A percentile compares a stretch with the other conserved stretches of the same genome.
These are phyloP conservation scores for Plagiodera versicolora DNA, from an alignment of 2,888 invertebrate genomes.

Conservation along the genomic window DNA sequence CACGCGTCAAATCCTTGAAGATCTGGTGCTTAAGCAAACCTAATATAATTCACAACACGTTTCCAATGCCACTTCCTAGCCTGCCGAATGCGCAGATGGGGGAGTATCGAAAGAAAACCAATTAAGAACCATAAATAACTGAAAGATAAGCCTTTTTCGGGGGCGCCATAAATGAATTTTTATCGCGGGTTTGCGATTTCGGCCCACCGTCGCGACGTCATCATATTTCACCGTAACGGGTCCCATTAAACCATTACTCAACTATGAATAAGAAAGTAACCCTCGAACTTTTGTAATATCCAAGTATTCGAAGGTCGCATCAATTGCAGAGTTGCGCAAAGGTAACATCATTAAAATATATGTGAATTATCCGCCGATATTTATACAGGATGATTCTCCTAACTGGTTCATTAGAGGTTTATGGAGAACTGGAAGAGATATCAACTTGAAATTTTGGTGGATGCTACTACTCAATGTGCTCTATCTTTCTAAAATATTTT, in stretches of 20 bases:
- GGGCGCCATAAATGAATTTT: constrained; percentile 13
- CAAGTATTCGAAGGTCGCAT: constrained; percentile 16
- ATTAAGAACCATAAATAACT: constrained; percentile 11
- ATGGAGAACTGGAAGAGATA: no score
- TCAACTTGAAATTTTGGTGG: no score
- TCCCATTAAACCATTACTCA: constrained; percentile 4
- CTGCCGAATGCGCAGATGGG: neutral
- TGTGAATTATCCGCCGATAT: no score
- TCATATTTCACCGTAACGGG: constrained; percentile 7
- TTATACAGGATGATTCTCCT: no score
- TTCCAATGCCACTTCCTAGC: neutral
- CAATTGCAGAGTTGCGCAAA: constrained; percentile 16
- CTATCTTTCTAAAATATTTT: no score
- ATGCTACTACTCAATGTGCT: no score
- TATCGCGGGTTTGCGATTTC: constrained; percentile 11
- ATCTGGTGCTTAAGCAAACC: no score
- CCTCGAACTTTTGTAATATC: constrained; percentile 20
- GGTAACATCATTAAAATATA: no score
- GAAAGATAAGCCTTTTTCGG: neutral
- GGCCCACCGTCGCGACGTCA: neutral
- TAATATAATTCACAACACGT: no score
- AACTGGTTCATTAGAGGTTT: no score
- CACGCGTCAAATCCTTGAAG: no score
- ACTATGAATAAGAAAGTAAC: constrained; percentile 17
- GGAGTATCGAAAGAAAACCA: neutral